phyloP scores from a whole-genome alignment of 2,113 vertebrate genomes.

The Clarias magur region DNA sequence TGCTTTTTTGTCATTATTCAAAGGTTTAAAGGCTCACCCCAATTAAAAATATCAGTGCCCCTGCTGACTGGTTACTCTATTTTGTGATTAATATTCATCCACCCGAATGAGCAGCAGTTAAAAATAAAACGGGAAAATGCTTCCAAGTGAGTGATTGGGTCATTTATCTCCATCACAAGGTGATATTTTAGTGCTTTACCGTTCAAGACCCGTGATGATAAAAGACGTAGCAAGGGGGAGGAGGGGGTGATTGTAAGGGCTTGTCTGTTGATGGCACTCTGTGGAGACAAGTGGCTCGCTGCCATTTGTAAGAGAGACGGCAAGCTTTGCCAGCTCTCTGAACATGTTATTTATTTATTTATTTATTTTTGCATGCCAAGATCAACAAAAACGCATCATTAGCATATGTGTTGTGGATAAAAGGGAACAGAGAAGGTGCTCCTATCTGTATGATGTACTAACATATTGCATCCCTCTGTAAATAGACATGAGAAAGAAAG shows the following conservation, averaged over 20 bases:
- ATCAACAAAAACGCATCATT: conserved; percentile 21
- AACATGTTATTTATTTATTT: conserved; percentile 17
- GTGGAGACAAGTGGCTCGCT: conserved; percentile 7
- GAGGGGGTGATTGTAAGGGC: conserved; percentile 16
- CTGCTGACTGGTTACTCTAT: conserved; percentile 7
- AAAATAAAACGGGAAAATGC: conserved; percentile 65
- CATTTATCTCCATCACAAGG: conserved; percentile 66
- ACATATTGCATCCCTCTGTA: conserved; percentile 2
- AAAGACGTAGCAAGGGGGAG: conserved; percentile 35
- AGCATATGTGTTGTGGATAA: conserved; percentile 7
- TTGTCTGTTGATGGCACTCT: conserved; percentile 14
- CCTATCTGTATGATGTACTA: neutral
- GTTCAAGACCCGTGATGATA: conserved; percentile 61
- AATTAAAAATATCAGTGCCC: conserved; percentile 64
- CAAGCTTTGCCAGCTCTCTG: conserved; percentile 17
- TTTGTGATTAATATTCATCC: conserved; percentile 67
- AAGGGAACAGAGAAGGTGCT: neutral
- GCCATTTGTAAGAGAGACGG: conserved; percentile 16
- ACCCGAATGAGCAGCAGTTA: conserved; percentile 60
- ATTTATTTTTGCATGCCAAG: neutral
- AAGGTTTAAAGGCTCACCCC: conserved; percentile 26
- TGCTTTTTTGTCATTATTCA: conserved; percentile 2
- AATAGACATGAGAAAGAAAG: neutral
- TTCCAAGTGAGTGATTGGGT: conserved; percentile 68
- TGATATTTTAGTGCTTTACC: conserved; percentile 59